A percentile compares a stretch with the other conserved stretches of the same genome.
These are phyloP conservation scores for Ceryle rudis DNA, from an alignment of 2,797 vertebrate species.

Conservation along the genomic window DNA sequence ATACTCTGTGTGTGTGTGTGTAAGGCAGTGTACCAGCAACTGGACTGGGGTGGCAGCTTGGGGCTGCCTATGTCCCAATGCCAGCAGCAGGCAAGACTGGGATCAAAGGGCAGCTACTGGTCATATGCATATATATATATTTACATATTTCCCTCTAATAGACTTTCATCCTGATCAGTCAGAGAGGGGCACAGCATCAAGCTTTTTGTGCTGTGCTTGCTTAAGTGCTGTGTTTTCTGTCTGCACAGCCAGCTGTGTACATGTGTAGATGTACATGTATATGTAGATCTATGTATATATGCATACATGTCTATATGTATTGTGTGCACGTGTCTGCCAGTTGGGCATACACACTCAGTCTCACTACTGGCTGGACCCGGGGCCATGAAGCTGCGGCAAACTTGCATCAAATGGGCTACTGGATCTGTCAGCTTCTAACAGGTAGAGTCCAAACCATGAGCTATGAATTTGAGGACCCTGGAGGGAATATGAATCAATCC, in stretches of 20 bases:
- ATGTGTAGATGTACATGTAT: fast-evolving
- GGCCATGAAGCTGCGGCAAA: background rate
- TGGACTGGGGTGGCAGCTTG: fast-evolving
- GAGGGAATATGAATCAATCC: background rate
- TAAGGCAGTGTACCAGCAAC: background rate
- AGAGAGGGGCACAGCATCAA: background rate
- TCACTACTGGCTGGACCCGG: background rate
- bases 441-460: background rate
- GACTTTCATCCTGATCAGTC: background rate
- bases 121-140: background rate
- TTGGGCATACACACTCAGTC: fast-evolving
- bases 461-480: background rate
- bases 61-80: background rate
- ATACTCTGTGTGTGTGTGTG: background rate
- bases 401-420: fast-evolving
- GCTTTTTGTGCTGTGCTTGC: background rate
- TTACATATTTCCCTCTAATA: background rate
- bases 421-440: background rate
- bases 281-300: too few species aligned
- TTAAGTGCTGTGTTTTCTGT: background rate
- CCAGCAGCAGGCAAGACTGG: background rate
- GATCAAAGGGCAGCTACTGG: background rate
- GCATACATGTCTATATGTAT: too few species aligned
- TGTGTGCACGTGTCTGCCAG: background rate
- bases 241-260: background rate